Evolutionary conservation across 2,113 vertebrate species (phyloP).

Genomic region (Daubentonia madagascariensis): DNA sequence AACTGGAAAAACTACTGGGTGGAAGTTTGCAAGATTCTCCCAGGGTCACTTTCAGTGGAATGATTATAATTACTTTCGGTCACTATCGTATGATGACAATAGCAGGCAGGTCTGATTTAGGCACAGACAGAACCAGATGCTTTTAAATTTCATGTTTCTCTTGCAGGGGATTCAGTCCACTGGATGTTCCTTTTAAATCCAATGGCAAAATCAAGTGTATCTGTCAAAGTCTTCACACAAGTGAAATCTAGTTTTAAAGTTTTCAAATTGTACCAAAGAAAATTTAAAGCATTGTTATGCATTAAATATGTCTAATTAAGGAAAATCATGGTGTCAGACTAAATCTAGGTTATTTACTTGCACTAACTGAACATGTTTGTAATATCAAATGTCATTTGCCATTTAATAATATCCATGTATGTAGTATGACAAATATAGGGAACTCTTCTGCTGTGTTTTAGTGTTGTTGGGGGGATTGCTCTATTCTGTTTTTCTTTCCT

Average conservation of each 20-base stretch:
- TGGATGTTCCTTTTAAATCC: not conserved
- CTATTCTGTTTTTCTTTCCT: not conserved
- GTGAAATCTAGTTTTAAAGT: not conserved
- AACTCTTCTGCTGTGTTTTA: not conserved
- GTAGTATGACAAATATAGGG: not conserved
- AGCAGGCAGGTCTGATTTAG: not conserved
- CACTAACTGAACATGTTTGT: not conserved
- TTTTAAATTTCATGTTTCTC: not conserved
- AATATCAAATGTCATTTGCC: not conserved
- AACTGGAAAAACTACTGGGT: not conserved
- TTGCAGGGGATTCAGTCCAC: not conserved
- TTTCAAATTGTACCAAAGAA: slow-evolving; percentile 34
- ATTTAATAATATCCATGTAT: not conserved
- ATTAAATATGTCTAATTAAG: not conserved
- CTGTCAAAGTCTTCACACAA: not conserved
- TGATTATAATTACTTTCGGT: not conserved
- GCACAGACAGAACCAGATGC: not conserved
- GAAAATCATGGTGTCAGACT: not conserved
- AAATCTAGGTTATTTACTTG: not conserved
- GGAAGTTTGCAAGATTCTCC: not conserved
- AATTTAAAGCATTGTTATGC: not conserved
- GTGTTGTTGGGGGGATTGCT: not conserved
- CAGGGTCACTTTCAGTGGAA: not conserved
- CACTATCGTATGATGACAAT: not conserved
- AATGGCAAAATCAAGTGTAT: not conserved